A percentile compares a stretch with the other conserved stretches of the same genome.
Evolutionary conservation across 1,140 invertebrate genomes (phyloP).

Genomic region (Brachystomella parvula): DNA sequence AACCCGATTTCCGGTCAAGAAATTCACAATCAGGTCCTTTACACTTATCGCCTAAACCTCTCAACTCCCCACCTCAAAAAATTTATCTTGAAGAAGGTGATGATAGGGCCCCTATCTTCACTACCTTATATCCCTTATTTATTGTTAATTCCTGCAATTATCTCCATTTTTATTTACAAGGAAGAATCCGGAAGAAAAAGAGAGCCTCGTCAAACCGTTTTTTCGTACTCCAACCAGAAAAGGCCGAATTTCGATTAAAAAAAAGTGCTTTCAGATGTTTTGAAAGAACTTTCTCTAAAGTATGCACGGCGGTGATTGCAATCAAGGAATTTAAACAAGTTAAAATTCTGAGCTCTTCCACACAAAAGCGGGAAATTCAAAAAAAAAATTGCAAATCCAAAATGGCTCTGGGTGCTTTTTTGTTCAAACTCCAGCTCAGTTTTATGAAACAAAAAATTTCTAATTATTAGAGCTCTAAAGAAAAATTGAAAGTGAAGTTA

Average conservation of each 20-base stretch:
- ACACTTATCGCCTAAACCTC: background rate
- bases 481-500: background rate
- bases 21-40: background rate
- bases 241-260: background rate
- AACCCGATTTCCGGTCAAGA: background rate
- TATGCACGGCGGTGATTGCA: no score
- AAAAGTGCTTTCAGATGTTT: background rate
- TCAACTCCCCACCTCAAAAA: background rate
- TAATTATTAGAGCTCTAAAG: background rate
- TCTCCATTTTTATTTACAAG: background rate
- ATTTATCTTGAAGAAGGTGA: no score
- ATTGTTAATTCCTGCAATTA: background rate
- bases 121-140: background rate
- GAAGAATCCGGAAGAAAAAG: background rate
- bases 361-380: slow-evolving; percentile 1
- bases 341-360: background rate
- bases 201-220: background rate
- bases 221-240: no score
- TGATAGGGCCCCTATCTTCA: background rate
- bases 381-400: background rate
- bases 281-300: background rate
- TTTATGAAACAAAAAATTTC: background rate
- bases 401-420: no score
- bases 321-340: no score
- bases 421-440: background rate